phyloP scores from a whole-genome alignment of 2,888 invertebrate species.

The Pyrrhia umbra region DNA sequence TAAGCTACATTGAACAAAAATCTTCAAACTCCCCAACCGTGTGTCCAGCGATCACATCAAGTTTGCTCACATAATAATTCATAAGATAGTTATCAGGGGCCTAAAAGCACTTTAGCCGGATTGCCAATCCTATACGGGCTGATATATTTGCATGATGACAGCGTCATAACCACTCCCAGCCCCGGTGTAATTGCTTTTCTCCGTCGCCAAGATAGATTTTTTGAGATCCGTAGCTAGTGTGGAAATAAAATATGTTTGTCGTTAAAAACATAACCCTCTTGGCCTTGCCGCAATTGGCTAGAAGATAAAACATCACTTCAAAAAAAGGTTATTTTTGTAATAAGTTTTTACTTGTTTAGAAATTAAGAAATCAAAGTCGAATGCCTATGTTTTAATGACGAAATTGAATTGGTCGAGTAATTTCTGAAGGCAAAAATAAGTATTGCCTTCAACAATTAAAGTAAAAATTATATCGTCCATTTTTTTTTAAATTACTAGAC shows the following conservation, averaged over 20 bases:
- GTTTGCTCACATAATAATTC: conserved; percentile 74
- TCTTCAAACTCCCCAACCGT: conserved; percentile 42
- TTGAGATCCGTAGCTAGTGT: conserved; percentile 62
- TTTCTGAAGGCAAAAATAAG: too few relatives aligned
- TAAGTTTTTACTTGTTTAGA: too few relatives aligned
- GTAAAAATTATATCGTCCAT: too few relatives aligned
- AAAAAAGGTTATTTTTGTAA: not conserved
- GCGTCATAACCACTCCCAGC: conserved; percentile 75
- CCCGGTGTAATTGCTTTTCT: conserved; percentile 74
- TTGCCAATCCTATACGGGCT: conserved; percentile 76
- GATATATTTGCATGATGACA: conserved; percentile 79
- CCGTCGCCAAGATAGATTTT: conserved; percentile 66
- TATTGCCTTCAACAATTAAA: too few relatives aligned
- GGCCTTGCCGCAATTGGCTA: too few relatives aligned
- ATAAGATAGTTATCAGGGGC: conserved; percentile 80
- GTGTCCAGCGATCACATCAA: conserved; percentile 57
- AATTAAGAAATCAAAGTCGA: too few relatives aligned
- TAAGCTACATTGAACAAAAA: too few relatives aligned
- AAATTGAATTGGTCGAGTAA: too few relatives aligned
- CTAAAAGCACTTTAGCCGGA: conserved; percentile 80
- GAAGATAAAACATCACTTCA: not conserved
- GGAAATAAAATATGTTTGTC: not conserved
- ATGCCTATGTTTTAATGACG: too few relatives aligned
- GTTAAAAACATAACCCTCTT: not conserved
- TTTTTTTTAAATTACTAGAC: too few relatives aligned